These are phyloP conservation scores for Dicycla oo DNA, from an alignment of 2,888 invertebrate genomes.

Conservation along the genomic window DNA sequence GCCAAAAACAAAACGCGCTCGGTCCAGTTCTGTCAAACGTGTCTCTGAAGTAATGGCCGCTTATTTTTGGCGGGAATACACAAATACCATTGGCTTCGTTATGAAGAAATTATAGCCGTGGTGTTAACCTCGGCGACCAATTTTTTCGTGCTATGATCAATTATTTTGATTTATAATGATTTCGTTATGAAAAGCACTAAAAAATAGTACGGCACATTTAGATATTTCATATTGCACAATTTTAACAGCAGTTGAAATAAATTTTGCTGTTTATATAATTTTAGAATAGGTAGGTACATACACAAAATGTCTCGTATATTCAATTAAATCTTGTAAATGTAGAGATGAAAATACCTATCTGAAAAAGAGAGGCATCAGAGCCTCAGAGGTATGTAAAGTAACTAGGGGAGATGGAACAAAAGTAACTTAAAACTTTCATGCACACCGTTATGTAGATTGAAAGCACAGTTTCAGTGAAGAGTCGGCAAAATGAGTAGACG, in stretches of 20 bases:
- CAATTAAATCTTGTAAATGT: constrained; percentile 40
- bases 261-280: neutral
- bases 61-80: constrained; percentile 86
- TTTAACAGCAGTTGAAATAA: constrained; percentile 22
- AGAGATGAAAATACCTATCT: constrained; percentile 49
- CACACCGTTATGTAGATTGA: constrained; percentile 55
- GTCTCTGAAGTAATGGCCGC: constrained; percentile 82
- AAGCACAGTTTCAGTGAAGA: constrained; percentile 51
- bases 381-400: constrained; percentile 54
- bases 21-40: constrained; percentile 86
- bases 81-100: constrained; percentile 79
- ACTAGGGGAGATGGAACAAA: constrained; percentile 67
- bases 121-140: constrained; percentile 68
- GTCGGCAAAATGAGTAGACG: constrained; percentile 38
- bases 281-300: too few relatives aligned
- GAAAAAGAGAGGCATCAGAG: constrained; percentile 53
- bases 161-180: constrained; percentile 66
- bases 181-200: constrained; percentile 40
- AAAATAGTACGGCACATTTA: constrained; percentile 18
- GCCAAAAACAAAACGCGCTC: constrained; percentile 77
- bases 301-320: constrained; percentile 19
- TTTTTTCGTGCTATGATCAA: constrained; percentile 70
- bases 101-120: constrained; percentile 75
- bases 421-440: constrained; percentile 62
- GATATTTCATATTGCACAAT: constrained; percentile 13